A percentile compares a stretch with the other conserved stretches of the same genome.
Evolutionary conservation across 2,888 invertebrate genomes (phyloP).

Genomic region (Pachycephus smyrnensis): DNA sequence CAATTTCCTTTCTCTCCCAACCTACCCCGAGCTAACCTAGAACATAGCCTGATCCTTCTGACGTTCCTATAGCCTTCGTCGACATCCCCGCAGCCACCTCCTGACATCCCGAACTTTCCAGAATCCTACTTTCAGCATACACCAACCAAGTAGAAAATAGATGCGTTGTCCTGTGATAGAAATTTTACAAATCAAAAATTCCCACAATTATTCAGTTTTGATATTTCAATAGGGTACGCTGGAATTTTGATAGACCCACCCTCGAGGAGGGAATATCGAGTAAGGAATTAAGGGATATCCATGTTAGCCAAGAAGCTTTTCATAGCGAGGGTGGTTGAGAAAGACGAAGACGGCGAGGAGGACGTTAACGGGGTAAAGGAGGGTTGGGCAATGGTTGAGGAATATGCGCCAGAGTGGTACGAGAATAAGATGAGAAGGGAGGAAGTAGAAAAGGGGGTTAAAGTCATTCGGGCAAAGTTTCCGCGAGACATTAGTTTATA

Average conservation of each 20-base stretch:
- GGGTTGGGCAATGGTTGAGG: background rate
- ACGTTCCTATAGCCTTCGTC: conserved; percentile 18
- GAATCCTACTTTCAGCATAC: background rate
- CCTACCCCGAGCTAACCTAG: conserved; percentile 38
- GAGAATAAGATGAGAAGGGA: conserved; percentile 14
- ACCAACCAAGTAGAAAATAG: background rate
- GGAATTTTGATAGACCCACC: too few species aligned
- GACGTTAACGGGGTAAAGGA: background rate
- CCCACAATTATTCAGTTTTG: background rate
- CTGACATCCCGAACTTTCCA: background rate
- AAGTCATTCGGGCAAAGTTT: conserved; percentile 54
- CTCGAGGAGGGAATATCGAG: conserved; percentile 14
- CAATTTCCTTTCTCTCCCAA: conserved; percentile 60
- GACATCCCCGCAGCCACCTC: background rate
- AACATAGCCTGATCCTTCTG: conserved; percentile 14
- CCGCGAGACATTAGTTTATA: conserved; percentile 64
- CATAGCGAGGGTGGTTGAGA: background rate
- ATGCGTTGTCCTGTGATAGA: background rate
- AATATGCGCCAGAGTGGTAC: conserved; percentile 16
- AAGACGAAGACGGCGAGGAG: background rate
- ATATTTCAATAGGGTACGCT: background rate
- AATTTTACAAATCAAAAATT: background rate
- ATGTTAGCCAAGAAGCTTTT: too few species aligned
- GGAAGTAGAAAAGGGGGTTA: conserved; percentile 40
- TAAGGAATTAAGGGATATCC: conserved; percentile 19